Evolutionary conservation across 2,113 vertebrate species (phyloP), one percentile per base, ranked within the genome.

Genomic region (Pituophis catenifer): DNA sequence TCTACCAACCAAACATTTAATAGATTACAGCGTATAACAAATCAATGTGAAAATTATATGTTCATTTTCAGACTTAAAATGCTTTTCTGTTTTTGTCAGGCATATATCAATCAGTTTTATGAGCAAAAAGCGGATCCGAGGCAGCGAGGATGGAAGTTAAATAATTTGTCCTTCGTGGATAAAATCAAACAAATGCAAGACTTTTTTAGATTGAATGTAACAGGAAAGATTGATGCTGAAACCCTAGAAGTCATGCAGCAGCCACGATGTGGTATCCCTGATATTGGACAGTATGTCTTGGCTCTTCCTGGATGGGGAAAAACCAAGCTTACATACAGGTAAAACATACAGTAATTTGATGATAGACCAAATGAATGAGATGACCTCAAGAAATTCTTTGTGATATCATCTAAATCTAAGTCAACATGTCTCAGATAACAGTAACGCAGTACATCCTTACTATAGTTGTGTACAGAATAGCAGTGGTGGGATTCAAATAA

Each of bases 141-240:
- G 24, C 97, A 96, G 1, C 96, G 95, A 86, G 95, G 92, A 57
- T 97, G 96, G 96, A 97, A 94, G 94, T 94, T 33, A 54, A 97
- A 95, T 81, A 89, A 21, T 88, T 95, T 94, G 62, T 95, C 94
- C 0, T 53, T 91, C 29, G 55, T 65, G 2, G 94, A 95, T 91
- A 98, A 97, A 92, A 94, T 98, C 86, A 93, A 89, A 59, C 97
- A 98, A 97, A 98, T 98, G 98, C 98, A 98, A 94, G 94, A 95
- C 0, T 98, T 98, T 95, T 98, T 98, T 94, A 95, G 97, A 26
- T 95, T 98, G 93, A 95, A 96, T 81, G 97, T 98, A 86, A 98
- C 97, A 3, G 98, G 98, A 58, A 97, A 95, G 65, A 88, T 97
- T 58, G 97, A 98, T 53, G 65, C 95, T 0, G 93, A 96, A 17